phyloP scores from a whole-genome alignment of 2,113 vertebrate species.

The Protobothrops mucrosquamatus region DNA sequence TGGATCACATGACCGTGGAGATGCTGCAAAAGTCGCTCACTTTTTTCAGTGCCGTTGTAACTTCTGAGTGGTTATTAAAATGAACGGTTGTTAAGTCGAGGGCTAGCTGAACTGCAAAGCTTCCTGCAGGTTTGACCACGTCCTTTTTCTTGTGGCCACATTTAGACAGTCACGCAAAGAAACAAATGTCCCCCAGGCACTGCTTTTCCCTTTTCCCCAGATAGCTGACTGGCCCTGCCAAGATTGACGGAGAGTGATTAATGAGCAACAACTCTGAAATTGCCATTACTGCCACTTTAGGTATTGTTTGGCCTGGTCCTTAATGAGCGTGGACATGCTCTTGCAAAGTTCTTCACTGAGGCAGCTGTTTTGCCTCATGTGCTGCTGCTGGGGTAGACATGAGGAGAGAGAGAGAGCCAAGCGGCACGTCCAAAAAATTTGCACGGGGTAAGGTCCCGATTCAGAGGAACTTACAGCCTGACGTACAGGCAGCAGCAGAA shows the following conservation, averaged over 20 bases:
- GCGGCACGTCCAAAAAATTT: not conserved
- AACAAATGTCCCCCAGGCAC: not conserved
- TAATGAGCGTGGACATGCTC: conserved; percentile 22
- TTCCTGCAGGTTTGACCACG: not conserved
- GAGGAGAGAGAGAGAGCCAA: too few relatives aligned
- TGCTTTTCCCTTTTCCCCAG: not conserved
- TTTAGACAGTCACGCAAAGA: not conserved
- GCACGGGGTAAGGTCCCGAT: not conserved
- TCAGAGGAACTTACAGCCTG: not conserved
- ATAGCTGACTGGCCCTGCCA: conserved; percentile 33
- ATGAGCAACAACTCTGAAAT: conserved; percentile 37
- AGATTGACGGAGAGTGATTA: conserved; percentile 54
- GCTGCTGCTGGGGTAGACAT: not conserved
- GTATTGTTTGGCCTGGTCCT: conserved; percentile 23
- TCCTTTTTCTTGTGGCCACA: too few relatives aligned
- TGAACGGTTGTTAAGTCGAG: not conserved
- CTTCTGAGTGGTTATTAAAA: not conserved
- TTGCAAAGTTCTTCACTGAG: not conserved
- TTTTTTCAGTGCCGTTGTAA: not conserved
- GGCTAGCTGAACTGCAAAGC: not conserved
- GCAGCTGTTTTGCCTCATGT: conserved; percentile 27
- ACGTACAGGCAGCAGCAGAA: not conserved
- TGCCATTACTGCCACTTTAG: conserved; percentile 10
- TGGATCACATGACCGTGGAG: not conserved
- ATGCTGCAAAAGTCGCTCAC: not conserved